Base-by-base conservation (phyloP, 2,113 vertebrate species). In the Charina bottae region DNA sequence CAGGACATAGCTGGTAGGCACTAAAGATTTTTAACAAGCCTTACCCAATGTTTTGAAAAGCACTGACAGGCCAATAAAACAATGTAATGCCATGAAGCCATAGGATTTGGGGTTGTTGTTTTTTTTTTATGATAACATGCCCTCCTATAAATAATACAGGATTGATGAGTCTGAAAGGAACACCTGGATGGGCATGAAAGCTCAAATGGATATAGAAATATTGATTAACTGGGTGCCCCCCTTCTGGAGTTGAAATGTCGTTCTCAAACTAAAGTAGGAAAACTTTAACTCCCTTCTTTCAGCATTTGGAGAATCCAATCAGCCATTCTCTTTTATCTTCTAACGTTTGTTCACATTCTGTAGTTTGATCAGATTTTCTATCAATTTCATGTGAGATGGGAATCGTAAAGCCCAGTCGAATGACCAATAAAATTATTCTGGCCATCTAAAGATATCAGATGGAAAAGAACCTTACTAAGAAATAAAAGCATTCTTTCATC, bases 71-170 rank as follows among this genome's bases (percentile, higher is more conserved):
- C 91, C 92, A 95, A 95, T 97, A 96, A 97, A 96, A 96, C 95
- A 96, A 46, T 96, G 95, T 95, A 96, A 88, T 93, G 95, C 9
- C 46, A 24, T 68, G 55, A 95, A 94, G 91, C 49, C 49, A 49
- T 49, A 49, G 49, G 49, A 49, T 49, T 49, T 49, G 5, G 49
- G 49, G 42, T 42, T n/a, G n/a, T n/a, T n/a, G n/a, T n/a, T n/a
- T 42, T 49, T 49, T 93, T 96, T 94, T 95, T 59, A 28, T 97
- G 96, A 97, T 95, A 96, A 96, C 94, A 94, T 93, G 94, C 94
- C 95, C 95, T 95, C 92, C 96, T 83, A 96, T 95, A 96, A 42
- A 96, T 93, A 96, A 96, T 94, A 96, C 92, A 94, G 96, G 95
- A 96, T 93, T 95, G 96, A 97, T 93, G 92, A 95, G 86, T 94